phyloP scores from a whole-genome alignment of 2,888 invertebrate species.

The Crossocerus cetratus region DNA sequence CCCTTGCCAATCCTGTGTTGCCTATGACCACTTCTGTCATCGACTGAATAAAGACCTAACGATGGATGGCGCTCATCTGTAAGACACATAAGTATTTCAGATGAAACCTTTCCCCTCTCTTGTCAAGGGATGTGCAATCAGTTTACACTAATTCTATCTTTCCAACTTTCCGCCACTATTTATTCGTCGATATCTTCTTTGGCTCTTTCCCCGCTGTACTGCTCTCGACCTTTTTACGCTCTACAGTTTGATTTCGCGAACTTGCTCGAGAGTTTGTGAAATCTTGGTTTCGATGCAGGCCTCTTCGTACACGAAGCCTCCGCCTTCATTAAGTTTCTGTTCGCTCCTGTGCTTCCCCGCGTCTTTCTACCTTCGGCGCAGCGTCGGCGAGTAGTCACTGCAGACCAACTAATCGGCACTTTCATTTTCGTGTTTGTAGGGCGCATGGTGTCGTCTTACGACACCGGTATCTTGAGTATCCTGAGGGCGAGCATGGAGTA shows the following conservation, averaged over 20 bases:
- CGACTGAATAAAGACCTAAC: neutral
- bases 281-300: too few relatives aligned
- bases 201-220: neutral
- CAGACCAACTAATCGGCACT: slow-evolving; percentile 35
- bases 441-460: slow-evolving; percentile 48
- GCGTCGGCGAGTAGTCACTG: slow-evolving; percentile 4
- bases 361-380: slow-evolving; percentile 12
- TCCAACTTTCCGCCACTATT: neutral
- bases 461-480: slow-evolving; percentile 59
- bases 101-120: neutral
- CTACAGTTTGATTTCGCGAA: neutral
- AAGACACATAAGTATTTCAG: slow-evolving; percentile 4
- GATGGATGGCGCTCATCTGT: neutral
- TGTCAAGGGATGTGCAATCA: too few relatives aligned
- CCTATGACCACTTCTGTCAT: too few relatives aligned
- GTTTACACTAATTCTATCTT: neutral
- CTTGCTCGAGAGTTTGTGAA: neutral
- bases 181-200: neutral
- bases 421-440: slow-evolving; percentile 67
- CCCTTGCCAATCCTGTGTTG: neutral
- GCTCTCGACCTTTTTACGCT: neutral
- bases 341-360: too few relatives aligned
- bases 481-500: slow-evolving; percentile 59
- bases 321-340: too few relatives aligned
- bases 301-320: too few relatives aligned